These are phyloP conservation scores for Scaptomyza graminum DNA, from an alignment of 1,140 invertebrate genomes.

Conservation along the genomic window DNA sequence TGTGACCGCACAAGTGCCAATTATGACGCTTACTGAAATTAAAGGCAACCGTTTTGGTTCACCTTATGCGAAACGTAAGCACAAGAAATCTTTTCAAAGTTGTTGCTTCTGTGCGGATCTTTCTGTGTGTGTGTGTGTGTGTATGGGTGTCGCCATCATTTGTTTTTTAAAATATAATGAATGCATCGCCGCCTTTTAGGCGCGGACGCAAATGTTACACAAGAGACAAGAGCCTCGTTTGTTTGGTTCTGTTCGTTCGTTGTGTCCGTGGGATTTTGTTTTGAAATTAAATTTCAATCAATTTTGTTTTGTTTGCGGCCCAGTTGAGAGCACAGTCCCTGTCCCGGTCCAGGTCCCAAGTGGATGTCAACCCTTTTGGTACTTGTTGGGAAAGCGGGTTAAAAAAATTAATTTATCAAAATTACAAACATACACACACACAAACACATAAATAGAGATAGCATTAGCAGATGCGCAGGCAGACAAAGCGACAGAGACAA, in stretches of 20 bases:
- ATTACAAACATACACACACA: conserved; percentile 55
- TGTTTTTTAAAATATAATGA: conserved; percentile 55
- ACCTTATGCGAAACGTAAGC: not conserved
- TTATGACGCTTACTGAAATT: conserved; percentile 72
- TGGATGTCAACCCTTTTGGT: conserved; percentile 72
- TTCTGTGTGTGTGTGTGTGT: not conserved
- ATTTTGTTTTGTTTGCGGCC: conserved; percentile 47
- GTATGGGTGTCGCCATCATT: conserved; percentile 40
- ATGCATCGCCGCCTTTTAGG: conserved; percentile 36
- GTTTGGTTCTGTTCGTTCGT: not conserved
- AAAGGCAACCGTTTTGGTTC: conserved; percentile 32
- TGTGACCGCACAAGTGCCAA: conserved; percentile 55
- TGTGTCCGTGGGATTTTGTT: conserved; percentile 30
- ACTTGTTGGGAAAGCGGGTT: conserved; percentile 42
- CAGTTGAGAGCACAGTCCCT: conserved; percentile 14
- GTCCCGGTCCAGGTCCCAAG: conserved; percentile 50
- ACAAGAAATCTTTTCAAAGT: not conserved
- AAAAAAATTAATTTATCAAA: conserved; percentile 82
- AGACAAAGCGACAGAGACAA: conserved; percentile 55
- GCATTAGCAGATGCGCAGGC: conserved; percentile 55
- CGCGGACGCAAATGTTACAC: conserved; percentile 62
- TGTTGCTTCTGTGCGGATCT: not conserved
- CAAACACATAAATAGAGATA: not conserved
- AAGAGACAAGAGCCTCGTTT: conserved; percentile 48
- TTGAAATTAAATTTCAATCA: conserved; percentile 79